Conservation (phyloP, 2,888 invertebrate species). For the Plutella xylostella region DNA sequence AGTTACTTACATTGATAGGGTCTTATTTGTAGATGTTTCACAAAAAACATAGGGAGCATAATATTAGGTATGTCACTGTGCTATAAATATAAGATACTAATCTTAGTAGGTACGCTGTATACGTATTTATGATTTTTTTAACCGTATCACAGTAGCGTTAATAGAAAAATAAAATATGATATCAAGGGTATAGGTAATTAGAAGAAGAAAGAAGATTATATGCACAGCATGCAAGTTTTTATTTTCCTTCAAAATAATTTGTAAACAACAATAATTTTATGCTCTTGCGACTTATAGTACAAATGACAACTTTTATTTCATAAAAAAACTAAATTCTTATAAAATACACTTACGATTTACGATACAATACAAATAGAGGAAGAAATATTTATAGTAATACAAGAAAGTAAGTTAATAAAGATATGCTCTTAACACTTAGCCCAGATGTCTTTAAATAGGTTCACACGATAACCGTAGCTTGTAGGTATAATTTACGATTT, state of each 20-base stretch:
- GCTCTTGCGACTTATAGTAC: conserved; percentile 56
- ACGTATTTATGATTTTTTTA: too few relatives aligned
- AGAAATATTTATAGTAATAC: conserved; percentile 16
- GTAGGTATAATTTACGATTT: too few relatives aligned
- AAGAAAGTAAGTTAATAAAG: neutral
- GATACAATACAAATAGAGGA: conserved; percentile 15
- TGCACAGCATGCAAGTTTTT: conserved; percentile 65
- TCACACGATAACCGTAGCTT: too few relatives aligned
- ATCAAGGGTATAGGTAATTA: conserved; percentile 12
- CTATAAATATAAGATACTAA: too few relatives aligned
- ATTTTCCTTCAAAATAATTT: conserved; percentile 62
- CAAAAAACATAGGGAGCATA: too few relatives aligned
- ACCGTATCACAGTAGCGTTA: too few relatives aligned
- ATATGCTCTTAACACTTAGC: neutral
- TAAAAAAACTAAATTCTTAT: conserved; percentile 62
- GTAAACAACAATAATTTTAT: conserved; percentile 60
- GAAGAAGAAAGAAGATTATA: conserved; percentile 32
- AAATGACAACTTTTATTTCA: conserved; percentile 59
- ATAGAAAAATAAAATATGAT: too few relatives aligned
- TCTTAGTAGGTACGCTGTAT: too few relatives aligned
- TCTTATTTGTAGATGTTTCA: too few relatives aligned
- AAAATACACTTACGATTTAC: conserved; percentile 19
- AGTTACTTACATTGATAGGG: too few relatives aligned
- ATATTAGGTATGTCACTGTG: too few relatives aligned
- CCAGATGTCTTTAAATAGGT: too few relatives aligned